Evolutionary conservation across 2,797 vertebrate genomes (phyloP).

Genomic region (Monodelphis domestica): DNA sequence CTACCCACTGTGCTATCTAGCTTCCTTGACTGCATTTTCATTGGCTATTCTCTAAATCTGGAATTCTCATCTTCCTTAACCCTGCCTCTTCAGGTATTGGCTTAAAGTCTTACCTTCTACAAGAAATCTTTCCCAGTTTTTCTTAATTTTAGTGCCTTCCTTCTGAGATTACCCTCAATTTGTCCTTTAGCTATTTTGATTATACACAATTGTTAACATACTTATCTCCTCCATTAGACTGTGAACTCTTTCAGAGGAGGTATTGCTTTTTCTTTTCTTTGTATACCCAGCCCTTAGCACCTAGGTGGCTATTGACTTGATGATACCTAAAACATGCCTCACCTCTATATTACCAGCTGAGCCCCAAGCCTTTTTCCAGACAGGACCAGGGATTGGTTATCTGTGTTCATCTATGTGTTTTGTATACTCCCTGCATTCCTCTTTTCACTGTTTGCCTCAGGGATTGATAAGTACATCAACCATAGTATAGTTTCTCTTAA

Average conservation of each 20-base stretch:
- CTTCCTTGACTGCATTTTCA: no score
- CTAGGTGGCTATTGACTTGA: neutral
- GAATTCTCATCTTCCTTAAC: neutral
- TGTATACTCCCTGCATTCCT: neutral
- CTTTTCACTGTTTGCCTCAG: neutral
- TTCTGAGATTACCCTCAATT: neutral
- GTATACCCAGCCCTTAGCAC: neutral
- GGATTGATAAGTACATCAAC: neutral
- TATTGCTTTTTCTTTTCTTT: neutral
- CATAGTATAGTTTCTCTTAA: neutral
- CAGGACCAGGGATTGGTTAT: neutral
- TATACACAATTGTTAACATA: neutral
- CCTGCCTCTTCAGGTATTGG: neutral
- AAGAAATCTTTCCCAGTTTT: neutral
- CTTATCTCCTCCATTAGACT: neutral
- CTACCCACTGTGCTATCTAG: no score
- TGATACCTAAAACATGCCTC: neutral
- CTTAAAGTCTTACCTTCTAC: neutral
- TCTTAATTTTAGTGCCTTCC: neutral
- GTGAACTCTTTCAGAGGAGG: neutral
- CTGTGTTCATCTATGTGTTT: neutral
- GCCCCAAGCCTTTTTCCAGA: no score
- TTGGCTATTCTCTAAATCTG: neutral
- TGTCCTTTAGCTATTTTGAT: neutral
- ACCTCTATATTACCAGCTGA: neutral